Base-by-base conservation (phyloP, 2,888 invertebrate species). In the Lasius fuliginosus region DNA sequence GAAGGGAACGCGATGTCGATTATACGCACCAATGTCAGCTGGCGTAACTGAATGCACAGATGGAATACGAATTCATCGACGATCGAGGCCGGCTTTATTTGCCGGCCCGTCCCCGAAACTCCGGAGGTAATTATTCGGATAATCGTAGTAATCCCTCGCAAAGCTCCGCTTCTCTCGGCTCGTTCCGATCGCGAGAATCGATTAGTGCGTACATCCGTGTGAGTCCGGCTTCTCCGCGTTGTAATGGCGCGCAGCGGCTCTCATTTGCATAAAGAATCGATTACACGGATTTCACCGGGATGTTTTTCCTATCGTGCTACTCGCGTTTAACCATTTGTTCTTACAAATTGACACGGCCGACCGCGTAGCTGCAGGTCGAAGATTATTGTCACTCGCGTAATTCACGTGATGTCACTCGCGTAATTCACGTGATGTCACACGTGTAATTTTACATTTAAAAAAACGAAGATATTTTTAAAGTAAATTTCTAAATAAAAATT, bases 41-140 rank as follows among this genome's bases (percentile, higher is more conserved):
- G 27, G 33, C 40, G 82, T 73, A 77, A 69, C 83, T 53, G 84
- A 88, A 90, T 82, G 85, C 86, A 86, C 90, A 86, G 84, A 90
- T 89, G 88, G 90, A 90, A 89, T 89, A 86, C 83, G 88, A 85
- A 85, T 68, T 75, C 81, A 58, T 33, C 53, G 74, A 62, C 73
- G 74, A 81, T 64, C 49, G 36, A 46, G 71, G 49, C 60, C 40
- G 73, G 89, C 91, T 91, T 93, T 92, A 92, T 93, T 93, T 91
- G 92, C 90, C 86, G 86, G 87, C 85, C 60, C 81, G 83, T 88
- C 88, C 89, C 87, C 89, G 84, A 89, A 92, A 89, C 92, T 89
- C 87, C 85, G 40, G 84, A 87, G 92, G 90, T 94, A 94, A 94
- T 94, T 94, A 94, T 94, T 94, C 93, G 93, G 93, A 94, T 94